phyloP scores from a whole-genome alignment of 1,140 invertebrate species.

The Forficula auricularia region DNA sequence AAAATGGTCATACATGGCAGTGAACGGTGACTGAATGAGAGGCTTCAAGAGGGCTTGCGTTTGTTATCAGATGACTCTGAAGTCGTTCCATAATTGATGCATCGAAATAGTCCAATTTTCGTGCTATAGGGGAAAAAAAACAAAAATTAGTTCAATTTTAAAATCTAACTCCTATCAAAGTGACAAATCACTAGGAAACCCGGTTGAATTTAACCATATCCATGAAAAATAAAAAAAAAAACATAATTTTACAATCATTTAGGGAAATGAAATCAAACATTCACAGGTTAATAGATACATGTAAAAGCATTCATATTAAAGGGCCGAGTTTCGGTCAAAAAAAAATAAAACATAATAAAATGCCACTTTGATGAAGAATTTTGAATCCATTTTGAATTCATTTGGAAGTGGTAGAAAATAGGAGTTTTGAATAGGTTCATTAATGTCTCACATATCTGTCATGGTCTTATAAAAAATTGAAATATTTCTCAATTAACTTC shows the following conservation, averaged over 20 bases:
- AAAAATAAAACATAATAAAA: too few species aligned
- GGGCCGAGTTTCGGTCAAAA: slow-evolving; percentile 3
- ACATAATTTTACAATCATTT: too few species aligned
- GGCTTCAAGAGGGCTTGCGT: slow-evolving; percentile 29
- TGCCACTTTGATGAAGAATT: too few species aligned
- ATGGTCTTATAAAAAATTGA: too few species aligned
- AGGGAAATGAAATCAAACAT: too few species aligned
- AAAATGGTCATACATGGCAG: slow-evolving; percentile 46
- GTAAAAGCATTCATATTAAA: neutral
- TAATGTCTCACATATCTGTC: too few species aligned
- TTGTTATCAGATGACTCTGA: slow-evolving; percentile 42
- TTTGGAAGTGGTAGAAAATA: too few species aligned
- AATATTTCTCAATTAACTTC: too few species aligned
- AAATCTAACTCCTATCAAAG: neutral
- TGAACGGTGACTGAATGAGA: slow-evolving; percentile 38
- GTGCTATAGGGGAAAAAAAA: slow-evolving; percentile 34
- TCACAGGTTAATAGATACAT: too few species aligned
- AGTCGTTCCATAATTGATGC: slow-evolving; percentile 70
- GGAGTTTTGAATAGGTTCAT: too few species aligned
- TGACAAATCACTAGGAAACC: too few species aligned
- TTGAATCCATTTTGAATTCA: too few species aligned
- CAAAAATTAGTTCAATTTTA: slow-evolving; percentile 3
- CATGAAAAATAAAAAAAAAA: neutral
- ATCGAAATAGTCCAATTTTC: slow-evolving; percentile 77
- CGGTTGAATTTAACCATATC: neutral